Conservation (phyloP, 2,888 invertebrate genomes). For the Hyposoter dolosus region DNA sequence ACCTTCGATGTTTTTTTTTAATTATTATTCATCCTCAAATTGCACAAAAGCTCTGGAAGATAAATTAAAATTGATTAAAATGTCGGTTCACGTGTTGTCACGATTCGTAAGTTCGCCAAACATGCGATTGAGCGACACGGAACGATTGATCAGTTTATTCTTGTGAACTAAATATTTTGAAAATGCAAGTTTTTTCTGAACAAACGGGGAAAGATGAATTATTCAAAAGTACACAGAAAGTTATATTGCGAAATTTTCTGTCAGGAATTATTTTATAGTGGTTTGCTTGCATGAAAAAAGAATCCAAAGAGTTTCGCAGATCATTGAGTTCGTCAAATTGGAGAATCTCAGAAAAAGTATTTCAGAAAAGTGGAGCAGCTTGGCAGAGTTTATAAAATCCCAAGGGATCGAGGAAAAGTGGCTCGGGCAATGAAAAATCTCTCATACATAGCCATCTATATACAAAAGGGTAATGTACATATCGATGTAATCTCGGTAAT, state of each 20-base stretch:
- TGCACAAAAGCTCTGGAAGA: no score
- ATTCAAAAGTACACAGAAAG: neutral
- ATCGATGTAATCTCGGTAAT: conserved; percentile 65
- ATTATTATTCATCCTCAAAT: no score
- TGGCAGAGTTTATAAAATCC: neutral
- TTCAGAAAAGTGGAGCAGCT: no score
- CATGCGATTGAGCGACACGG: no score
- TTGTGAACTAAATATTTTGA: neutral
- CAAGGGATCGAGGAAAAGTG: neutral
- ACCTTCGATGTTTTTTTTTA: no score
- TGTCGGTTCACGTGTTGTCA: neutral
- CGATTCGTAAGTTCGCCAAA: neutral
- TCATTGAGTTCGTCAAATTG: neutral
- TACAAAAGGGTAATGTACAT: conserved; percentile 20
- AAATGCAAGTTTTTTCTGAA: neutral
- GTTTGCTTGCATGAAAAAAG: neutral
- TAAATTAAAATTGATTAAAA: neutral
- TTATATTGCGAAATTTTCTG: neutral
- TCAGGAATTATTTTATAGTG: neutral
- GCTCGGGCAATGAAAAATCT: neutral
- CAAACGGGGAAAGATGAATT: neutral
- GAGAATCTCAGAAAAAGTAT: neutral
- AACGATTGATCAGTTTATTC: no score
- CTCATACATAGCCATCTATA: conserved; percentile 12
- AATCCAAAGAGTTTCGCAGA: neutral